Base-by-base conservation (phyloP, 2,888 invertebrate genomes). In the Mystacides longicornis region DNA sequence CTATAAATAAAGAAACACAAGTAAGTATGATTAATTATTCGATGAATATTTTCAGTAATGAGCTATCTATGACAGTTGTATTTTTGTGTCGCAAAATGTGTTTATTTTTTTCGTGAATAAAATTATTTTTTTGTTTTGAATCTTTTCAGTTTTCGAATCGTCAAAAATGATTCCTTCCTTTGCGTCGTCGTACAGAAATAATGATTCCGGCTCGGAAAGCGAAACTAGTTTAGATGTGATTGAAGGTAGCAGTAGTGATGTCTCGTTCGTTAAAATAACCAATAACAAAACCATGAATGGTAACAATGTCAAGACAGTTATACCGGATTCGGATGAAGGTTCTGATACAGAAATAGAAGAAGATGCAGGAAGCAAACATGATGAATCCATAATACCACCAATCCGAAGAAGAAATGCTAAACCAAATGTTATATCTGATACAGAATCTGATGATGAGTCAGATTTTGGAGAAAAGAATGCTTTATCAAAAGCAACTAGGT, bases 401-500 rank as follows among this genome's bases (percentile, higher is more conserved):
- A 16, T 37, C 2, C 54, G 51, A 23, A 55, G 45, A 51, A 47
- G 14, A 9, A 49, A 48, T 23, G 42, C 22, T 20, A 54, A 51
- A 20, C 27, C 47, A 4, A 27, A 22, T n/a, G 31, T 59, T 14
- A 18, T 37, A n/a, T 37, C 56, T 9, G 55, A 57, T 33, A 57
- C 59, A 2, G 58, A 58, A 14, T 54, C 54, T 4, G 47, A 47
- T 18, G 55, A 55, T 14, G 22, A 47, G 19, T 52, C 33, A 9
- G 52, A 57, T 3, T 9, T 33, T 19, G 51, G 50, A 19, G 55
- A 58, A n/a, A 66, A 70, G 57, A 70, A 75, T 71, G 69, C 71
- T 54, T 70, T 77, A 70, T 76, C 75, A 0, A 67, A 74, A 23
- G 77, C 76, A 1, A 77, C 77, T 0, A 65, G 77, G 0, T 74